These are phyloP conservation scores for Cheilinus undulatus DNA, from an alignment of 2,113 vertebrate genomes.

Conservation along the genomic window DNA sequence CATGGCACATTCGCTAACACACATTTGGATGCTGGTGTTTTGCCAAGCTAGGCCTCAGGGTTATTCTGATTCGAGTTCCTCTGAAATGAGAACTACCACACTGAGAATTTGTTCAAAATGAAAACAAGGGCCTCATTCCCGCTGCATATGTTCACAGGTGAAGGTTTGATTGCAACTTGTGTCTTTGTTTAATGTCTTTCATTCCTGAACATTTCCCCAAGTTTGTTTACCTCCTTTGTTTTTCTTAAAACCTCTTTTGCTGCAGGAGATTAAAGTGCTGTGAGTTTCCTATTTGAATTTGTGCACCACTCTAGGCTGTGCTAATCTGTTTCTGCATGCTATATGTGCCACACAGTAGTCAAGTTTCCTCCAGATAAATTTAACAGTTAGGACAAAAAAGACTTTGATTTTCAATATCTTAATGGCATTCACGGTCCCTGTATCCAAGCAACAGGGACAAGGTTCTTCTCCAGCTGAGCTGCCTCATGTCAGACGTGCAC, in stretches of 20 bases:
- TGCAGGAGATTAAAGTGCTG: constrained; percentile 14
- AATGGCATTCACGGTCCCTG: constrained; percentile 35
- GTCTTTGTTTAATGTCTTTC: constrained; percentile 29
- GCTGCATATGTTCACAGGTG: constrained; percentile 21
- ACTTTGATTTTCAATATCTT: constrained; percentile 51
- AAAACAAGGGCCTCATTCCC: constrained; percentile 25
- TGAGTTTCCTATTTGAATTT: background rate
- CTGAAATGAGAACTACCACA: constrained; percentile 44
- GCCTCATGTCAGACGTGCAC: constrained; percentile 37
- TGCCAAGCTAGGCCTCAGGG: constrained; percentile 32
- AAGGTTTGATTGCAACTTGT: constrained; percentile 20
- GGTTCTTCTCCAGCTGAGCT: constrained; percentile 43
- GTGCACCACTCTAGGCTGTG: constrained; percentile 4
- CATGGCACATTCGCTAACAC: background rate
- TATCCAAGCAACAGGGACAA: constrained; percentile 69
- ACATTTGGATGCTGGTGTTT: constrained; percentile 30
- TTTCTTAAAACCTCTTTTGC: background rate
- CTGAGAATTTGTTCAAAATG: constrained; percentile 19
- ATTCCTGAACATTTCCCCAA: constrained; percentile 8
- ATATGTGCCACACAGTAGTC: constrained; percentile 10
- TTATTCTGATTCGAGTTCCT: constrained; percentile 45
- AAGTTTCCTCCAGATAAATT: constrained; percentile 34
- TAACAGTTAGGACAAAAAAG: constrained; percentile 43
- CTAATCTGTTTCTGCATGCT: constrained; percentile 3
- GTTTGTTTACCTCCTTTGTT: background rate